Percentiles rank a stretch among this genome's conserved stretches.
Evolutionary conservation across 2,797 vertebrate species (phyloP).

Genomic region (Platyrinchus mystaceus): DNA sequence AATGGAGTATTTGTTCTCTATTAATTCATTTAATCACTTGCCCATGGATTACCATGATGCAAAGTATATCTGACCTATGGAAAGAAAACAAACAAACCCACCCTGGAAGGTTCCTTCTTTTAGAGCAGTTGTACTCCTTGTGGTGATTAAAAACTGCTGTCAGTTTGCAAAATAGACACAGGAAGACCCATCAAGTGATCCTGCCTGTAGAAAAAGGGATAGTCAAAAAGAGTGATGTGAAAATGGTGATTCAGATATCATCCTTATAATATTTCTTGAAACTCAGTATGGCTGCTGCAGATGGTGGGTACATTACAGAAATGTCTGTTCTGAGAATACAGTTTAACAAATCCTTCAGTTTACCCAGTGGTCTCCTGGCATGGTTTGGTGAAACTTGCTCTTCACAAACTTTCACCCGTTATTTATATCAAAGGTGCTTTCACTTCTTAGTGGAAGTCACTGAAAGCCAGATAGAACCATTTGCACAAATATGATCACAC

Average conservation of each 20-base stretch:
- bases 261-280: background rate
- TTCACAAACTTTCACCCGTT: background rate
- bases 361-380: background rate
- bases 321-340: background rate
- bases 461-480: background rate
- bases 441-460: background rate
- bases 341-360: background rate
- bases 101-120: background rate
- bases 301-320: background rate
- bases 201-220: background rate
- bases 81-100: slow-evolving; percentile 54
- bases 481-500: background rate
- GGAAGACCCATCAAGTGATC: background rate
- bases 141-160: background rate
- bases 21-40: slow-evolving; percentile 47
- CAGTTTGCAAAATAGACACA: background rate
- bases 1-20: slow-evolving; percentile 1
- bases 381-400: background rate
- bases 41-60: background rate
- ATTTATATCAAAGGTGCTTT: background rate
- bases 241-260: background rate
- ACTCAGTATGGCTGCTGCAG: background rate
- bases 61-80: background rate
- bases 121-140: background rate
- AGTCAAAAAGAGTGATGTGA: background rate